Percentiles rank a stretch among this genome's conserved stretches.
phyloP scores from a whole-genome alignment of 2,797 vertebrate species.

The Leucoraja ocellata region DNA sequence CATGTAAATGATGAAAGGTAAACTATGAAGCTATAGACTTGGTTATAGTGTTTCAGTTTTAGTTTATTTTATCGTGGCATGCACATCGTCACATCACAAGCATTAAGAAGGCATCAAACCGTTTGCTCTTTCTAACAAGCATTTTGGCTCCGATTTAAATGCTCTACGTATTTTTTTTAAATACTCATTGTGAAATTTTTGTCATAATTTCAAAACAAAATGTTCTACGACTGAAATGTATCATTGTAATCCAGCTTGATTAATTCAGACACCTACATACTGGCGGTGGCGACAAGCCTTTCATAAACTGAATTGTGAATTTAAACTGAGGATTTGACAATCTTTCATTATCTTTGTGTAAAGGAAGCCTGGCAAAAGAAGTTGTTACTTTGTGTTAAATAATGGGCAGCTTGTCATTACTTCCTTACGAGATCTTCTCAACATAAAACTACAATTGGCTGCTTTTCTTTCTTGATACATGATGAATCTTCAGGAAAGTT shows the following conservation, averaged over 20 bases:
- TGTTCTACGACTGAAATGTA: background rate
- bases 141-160: background rate
- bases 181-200: background rate
- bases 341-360: background rate
- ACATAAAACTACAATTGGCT: background rate
- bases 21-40: no score
- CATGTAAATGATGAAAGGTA: no score
- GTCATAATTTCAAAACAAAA: background rate
- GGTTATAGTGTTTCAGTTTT: no score
- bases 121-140: background rate
- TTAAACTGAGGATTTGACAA: background rate
- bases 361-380: background rate
- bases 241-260: background rate
- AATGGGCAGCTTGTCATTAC: background rate
- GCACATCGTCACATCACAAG: background rate
- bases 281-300: background rate
- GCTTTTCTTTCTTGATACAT: background rate
- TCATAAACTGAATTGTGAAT: background rate
- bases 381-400: background rate
- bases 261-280: background rate
- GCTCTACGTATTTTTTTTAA: background rate
- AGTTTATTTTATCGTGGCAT: no score
- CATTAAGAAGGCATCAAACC: background rate
- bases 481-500: background rate
- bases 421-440: background rate